These are phyloP conservation scores for Diaphora mendica DNA, from an alignment of 2,888 invertebrate genomes.

Conservation along the genomic window DNA sequence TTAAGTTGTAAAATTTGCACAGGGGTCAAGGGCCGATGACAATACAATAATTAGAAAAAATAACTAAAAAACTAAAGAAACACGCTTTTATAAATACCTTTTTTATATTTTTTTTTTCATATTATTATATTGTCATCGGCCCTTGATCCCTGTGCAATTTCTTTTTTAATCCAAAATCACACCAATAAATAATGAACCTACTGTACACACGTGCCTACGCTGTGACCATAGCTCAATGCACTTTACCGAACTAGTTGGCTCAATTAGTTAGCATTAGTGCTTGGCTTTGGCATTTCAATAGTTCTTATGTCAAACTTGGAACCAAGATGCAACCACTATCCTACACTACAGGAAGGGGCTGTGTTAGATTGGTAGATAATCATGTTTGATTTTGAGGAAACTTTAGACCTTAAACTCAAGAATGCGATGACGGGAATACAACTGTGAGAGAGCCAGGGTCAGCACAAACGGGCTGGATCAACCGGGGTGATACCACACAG, in stretches of 20 bases:
- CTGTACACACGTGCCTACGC: slow-evolving; percentile 15
- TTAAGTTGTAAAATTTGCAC: too few relatives aligned
- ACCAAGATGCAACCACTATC: slow-evolving; percentile 30
- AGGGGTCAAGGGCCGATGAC: too few relatives aligned
- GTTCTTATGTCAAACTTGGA: slow-evolving; percentile 44
- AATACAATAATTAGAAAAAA: too few relatives aligned
- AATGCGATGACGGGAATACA: neutral
- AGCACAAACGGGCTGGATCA: too few relatives aligned
- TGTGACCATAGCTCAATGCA: slow-evolving; percentile 26
- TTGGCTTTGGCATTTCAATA: slow-evolving; percentile 49
- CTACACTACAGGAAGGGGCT: neutral
- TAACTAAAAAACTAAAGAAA: too few relatives aligned
- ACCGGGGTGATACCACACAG: too few relatives aligned
- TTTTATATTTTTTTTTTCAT: too few relatives aligned
- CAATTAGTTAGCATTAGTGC: slow-evolving; percentile 48
- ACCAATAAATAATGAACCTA: neutral
- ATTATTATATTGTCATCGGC: too few relatives aligned
- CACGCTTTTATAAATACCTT: too few relatives aligned
- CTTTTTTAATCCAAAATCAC: too few relatives aligned
- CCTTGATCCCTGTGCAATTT: too few relatives aligned
- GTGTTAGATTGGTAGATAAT: neutral
- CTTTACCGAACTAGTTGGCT: slow-evolving; percentile 45
- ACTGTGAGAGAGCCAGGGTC: too few relatives aligned
- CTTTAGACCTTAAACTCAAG: neutral
- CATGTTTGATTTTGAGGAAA: neutral